Conservation (phyloP, 2,888 invertebrate species). For the Sepiola atlantica region DNA sequence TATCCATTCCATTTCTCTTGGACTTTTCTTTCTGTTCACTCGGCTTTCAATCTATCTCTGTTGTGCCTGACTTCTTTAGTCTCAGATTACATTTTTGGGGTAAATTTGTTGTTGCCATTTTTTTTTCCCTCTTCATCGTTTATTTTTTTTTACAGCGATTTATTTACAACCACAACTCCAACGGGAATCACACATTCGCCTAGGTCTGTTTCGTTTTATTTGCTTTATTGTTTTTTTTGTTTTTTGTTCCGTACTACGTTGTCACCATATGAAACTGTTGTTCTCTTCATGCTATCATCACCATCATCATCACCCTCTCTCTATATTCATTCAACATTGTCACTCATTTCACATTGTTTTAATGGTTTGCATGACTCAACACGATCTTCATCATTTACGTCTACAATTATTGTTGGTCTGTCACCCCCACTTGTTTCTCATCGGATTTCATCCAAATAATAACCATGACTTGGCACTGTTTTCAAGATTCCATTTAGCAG, state of each 20-base stretch:
- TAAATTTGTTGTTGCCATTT: conserved; percentile 18
- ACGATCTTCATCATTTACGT: neutral
- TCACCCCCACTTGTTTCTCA: neutral
- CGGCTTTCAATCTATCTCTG: neutral
- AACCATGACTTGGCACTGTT: neutral
- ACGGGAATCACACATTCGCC: neutral
- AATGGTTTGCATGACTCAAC: neutral
- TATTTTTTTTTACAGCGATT: neutral
- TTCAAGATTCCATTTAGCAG: neutral
- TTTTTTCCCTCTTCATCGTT: neutral
- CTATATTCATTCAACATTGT: conserved; percentile 5
- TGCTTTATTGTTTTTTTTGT: neutral
- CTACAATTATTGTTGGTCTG: neutral
- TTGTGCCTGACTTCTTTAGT: neutral
- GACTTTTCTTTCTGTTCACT: neutral
- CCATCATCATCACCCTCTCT: neutral
- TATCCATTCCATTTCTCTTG: neutral
- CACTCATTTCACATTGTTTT: neutral
- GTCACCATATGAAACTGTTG: neutral
- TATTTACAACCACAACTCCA: neutral
- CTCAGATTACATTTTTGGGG: neutral
- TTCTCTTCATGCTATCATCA: neutral
- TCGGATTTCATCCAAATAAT: neutral
- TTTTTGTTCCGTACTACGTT: neutral
- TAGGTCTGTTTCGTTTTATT: neutral